phyloP scores from a whole-genome alignment of 2,113 vertebrate genomes.

The Junco hyemalis region DNA sequence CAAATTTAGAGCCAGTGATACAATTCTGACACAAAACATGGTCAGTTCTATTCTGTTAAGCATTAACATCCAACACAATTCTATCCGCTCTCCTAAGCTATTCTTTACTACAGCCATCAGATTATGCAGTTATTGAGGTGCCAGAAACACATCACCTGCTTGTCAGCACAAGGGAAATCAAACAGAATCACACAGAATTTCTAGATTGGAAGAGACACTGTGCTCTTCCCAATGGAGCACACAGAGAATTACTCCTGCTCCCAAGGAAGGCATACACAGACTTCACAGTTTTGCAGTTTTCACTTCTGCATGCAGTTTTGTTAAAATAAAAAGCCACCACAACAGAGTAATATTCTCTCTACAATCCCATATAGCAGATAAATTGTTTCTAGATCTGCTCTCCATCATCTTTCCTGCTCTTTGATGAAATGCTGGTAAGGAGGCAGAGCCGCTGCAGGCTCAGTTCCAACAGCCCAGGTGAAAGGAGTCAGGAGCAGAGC shows the following conservation, averaged over 20 bases:
- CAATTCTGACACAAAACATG: not conserved
- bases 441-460: not conserved
- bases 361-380: accelerated
- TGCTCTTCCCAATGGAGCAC: not conserved
- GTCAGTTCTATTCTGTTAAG: not conserved
- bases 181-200: not conserved
- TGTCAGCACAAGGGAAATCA: not conserved
- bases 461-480: not conserved
- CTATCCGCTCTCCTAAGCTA: not conserved
- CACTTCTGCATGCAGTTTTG: not conserved
- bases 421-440: accelerated
- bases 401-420: not conserved
- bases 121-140: not conserved
- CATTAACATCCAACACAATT: not conserved
- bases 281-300: not conserved
- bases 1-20: not conserved
- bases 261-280: accelerated
- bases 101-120: not conserved
- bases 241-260: not conserved
- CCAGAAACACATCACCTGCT: not conserved
- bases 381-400: not conserved
- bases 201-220: not conserved
- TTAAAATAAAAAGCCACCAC: not conserved
- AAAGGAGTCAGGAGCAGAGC: not conserved
- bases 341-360: not conserved